Evolutionary conservation across 2,888 invertebrate species (phyloP).

Genomic region (Archips xylosteana): DNA sequence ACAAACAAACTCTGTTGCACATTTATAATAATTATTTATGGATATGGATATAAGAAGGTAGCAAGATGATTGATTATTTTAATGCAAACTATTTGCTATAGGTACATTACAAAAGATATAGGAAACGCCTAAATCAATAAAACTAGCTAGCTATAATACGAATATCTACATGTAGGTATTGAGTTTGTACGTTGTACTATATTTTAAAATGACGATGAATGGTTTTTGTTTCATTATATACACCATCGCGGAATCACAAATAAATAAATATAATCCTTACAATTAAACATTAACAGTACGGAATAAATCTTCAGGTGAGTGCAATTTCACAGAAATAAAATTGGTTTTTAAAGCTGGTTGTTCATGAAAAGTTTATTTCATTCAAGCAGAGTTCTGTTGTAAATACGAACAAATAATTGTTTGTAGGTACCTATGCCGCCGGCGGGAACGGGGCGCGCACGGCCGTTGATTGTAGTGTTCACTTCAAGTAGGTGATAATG

Average conservation of each 20-base stretch:
- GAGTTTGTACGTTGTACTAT: too few relatives aligned
- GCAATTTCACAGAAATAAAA: background rate
- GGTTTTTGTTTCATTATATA: background rate
- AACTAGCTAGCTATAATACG: too few relatives aligned
- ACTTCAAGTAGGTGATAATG: background rate
- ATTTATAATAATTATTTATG: too few relatives aligned
- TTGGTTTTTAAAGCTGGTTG: background rate
- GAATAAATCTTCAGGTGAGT: background rate
- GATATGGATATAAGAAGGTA: too few relatives aligned
- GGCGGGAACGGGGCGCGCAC: too few relatives aligned
- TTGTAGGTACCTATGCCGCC: background rate
- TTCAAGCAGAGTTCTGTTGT: conserved; percentile 4
- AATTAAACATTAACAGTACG: background rate
- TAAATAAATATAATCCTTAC: background rate
- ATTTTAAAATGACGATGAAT: background rate
- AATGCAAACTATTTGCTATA: too few relatives aligned
- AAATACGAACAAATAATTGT: background rate
- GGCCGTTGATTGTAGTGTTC: background rate
- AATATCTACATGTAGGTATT: too few relatives aligned
- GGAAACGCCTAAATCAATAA: too few relatives aligned
- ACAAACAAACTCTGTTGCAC: too few relatives aligned
- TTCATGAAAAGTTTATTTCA: conserved; percentile 2
- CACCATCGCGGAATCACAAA: background rate
- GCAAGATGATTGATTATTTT: too few relatives aligned
- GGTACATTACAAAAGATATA: too few relatives aligned